A percentile compares a stretch with the other conserved stretches of the same genome.
phyloP scores from a whole-genome alignment of 2,797 vertebrate species.

The Sebastolobus alascanus region DNA sequence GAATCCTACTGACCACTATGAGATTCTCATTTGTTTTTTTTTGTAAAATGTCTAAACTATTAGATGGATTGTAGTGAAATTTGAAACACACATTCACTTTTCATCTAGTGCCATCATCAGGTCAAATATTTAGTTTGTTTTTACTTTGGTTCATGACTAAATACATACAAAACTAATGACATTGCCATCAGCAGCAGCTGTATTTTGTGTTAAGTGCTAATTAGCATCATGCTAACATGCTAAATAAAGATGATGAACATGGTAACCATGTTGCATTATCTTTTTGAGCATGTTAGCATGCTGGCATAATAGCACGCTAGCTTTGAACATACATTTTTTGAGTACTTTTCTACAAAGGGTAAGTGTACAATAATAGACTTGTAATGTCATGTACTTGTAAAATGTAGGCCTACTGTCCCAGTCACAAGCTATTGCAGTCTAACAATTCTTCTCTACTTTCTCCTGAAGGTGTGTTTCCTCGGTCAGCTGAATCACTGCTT shows the following conservation, averaged over 20 bases:
- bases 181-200: not conserved
- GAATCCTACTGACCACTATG: too few species aligned
- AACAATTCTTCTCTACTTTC: conserved; percentile 1
- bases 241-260: not conserved
- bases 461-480: conserved; percentile 1
- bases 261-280: too few species aligned
- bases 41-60: too few species aligned
- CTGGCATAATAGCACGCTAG: not conserved
- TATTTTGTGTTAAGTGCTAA: not conserved
- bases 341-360: not conserved
- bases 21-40: too few species aligned
- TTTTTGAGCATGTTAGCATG: not conserved
- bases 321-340: not conserved
- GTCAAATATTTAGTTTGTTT: not conserved
- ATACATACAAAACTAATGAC: not conserved
- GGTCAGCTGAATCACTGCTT: conserved; percentile 49
- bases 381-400: not conserved
- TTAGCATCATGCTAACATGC: not conserved
- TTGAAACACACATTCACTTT: not conserved
- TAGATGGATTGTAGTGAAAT: too few species aligned
- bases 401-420: not conserved
- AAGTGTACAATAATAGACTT: not conserved
- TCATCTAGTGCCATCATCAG: not conserved
- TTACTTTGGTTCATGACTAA: not conserved
- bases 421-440: not conserved